Base-by-base conservation (phyloP, 1,140 invertebrate genomes). In the Lethrus apterus region DNA sequence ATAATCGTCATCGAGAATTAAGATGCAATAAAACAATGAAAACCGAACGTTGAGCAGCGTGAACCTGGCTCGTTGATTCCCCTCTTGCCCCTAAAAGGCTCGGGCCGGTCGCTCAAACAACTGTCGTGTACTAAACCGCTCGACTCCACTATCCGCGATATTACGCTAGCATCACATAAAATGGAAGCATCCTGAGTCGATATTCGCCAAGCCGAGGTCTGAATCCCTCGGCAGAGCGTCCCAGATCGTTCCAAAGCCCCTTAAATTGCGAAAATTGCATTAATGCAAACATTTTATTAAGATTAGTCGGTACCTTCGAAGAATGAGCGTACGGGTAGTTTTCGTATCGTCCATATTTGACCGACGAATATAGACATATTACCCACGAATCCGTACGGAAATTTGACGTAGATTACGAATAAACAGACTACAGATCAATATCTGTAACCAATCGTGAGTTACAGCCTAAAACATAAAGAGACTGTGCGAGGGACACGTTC, bases 101-200 rank as follows among this genome's bases (percentile, higher is more conserved):
- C 32, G 42, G 47, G 46, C 54, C 44, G 53, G 51, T 60, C 56
- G 60, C 55, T 63, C 58, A 63, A 63, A 63, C 60, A 63, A 60
- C 60, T 63, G 60, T 63, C 60, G 60, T 63, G 54, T 62, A 55
- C 55, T 57, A 53, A 60, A 58, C 52, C 54, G 52, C 51, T 52
- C 55, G 36, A 51, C 54, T 59, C 56, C 49, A 57, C 56, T 58
- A 55, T 57, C 51, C 48, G 51, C 48, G 57, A 59, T 59, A 62
- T 62, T 62, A 60, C 53, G 56, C 56, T 50, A 55, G 56, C 57
- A 59, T 59, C 57, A 56, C 56, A 56, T 56, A 62, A 62, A 62
- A 57, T 56, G 56, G 50, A 47, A 51, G 44, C 46, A 52, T 58
- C 54, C 54, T 51, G 54, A 60, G 58, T 60, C 58, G 55, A 60